Evolutionary conservation across 2,888 invertebrate genomes (phyloP), one percentile per base, ranked within the genome.

Genomic region (Aproaerema taeniolella): DNA sequence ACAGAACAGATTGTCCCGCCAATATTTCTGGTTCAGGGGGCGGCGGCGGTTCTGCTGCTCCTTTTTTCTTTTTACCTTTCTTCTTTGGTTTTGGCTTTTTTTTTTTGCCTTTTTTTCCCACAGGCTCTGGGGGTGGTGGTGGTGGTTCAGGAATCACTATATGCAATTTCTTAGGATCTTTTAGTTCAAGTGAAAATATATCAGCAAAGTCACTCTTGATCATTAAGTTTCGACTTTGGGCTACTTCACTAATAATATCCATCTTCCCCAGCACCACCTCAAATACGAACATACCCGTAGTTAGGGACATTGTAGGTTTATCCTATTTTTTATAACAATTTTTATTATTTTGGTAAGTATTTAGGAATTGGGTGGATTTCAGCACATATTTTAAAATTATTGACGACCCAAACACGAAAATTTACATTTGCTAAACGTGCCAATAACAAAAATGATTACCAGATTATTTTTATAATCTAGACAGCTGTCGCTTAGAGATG

Each of bases 111-210:
- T 71, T 74, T 43, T 80, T 82, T 1, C 73, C 73, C 1, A 60
- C 55, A 25, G 81, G 79, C 3, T 68, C 77, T 6, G 79, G 81
- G 2, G 86, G 85, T 16, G 76, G 49, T 1, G 83, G 86, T 9
- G 64, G 71, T 2, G 85, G 85, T 28, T 83, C 83, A 10, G 85
- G 85, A 46, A 83, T 83, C 0, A 73, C 67, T 42, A 85, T 81
- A 31, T 81, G 68, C 78, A 85, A 71, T 50, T 74, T 72, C 47
- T 85, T 86, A 4, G 86, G 85, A 56, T 85, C 85, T 56, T 71
- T 82, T 11, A 85, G 48, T 49, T 83, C 83, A 9, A 85, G 55
- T 4, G 86, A 82, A 49, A 86, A 85, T 50, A 86, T 65, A 47
- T 85, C 76, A 2, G 71, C 78, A 42, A 86, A 86, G 41, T 85